Conservation (phyloP, 2,113 vertebrate genomes). For the Sylvia atricapilla region DNA sequence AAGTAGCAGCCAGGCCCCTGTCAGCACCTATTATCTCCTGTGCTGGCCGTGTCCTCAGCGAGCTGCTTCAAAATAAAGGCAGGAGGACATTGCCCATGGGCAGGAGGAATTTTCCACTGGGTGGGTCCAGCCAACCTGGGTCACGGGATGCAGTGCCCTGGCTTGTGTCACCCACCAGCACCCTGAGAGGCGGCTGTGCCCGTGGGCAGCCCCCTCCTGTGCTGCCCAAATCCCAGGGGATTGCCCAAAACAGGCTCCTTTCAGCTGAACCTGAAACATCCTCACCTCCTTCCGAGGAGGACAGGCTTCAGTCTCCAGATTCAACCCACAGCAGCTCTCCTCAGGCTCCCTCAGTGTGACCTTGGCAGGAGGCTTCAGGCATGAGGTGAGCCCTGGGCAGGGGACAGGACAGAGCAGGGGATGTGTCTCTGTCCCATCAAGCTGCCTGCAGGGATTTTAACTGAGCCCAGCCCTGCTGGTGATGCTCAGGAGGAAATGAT, state of each 20-base stretch:
- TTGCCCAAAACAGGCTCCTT: neutral
- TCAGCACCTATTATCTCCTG: slow-evolving; percentile 57
- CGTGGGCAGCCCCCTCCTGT: neutral
- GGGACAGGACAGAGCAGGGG: neutral
- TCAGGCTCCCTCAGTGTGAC: rapidly evolving
- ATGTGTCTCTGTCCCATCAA: neutral
- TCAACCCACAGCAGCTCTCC: neutral
- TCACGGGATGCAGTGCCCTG: neutral
- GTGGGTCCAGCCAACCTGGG: neutral
- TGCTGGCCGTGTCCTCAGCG: neutral
- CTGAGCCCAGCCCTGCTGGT: neutral
- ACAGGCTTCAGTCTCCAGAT: neutral
- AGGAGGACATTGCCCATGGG: neutral
- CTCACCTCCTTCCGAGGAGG: neutral
- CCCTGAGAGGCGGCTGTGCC: neutral
- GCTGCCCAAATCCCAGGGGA: neutral
- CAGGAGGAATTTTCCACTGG: slow-evolving; percentile 34
- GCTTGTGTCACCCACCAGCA: neutral
- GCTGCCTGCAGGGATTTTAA: neutral
- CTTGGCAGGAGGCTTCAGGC: rapidly evolving
- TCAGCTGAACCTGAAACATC: neutral
- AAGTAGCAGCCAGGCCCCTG: slow-evolving; percentile 34
- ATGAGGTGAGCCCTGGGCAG: neutral
- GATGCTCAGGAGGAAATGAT: neutral
- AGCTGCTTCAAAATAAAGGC: slow-evolving; percentile 28